Conservation (phyloP, 2,888 invertebrate genomes). For the Drosophila prostipennis region DNA sequence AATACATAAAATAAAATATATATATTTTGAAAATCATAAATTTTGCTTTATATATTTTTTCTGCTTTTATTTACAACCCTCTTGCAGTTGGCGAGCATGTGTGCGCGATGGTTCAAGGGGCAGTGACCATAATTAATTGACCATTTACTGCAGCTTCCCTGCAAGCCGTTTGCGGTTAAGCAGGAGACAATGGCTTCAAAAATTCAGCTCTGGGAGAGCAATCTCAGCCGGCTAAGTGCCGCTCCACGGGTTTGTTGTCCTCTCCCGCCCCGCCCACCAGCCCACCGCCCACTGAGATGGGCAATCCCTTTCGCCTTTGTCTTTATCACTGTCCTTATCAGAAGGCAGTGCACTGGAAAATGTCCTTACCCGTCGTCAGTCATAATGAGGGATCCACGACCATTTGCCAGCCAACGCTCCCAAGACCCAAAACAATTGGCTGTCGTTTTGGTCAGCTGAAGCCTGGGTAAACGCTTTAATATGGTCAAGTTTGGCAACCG, state of each 20-base stretch:
- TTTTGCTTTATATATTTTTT: neutral
- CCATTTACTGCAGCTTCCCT: conserved; percentile 69
- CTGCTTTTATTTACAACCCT: neutral
- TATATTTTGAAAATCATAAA: neutral
- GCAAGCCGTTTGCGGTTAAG: conserved; percentile 65
- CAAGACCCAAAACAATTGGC: conserved; percentile 22
- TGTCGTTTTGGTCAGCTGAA: conserved; percentile 10
- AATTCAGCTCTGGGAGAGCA: conserved; percentile 47
- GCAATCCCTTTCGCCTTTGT: conserved; percentile 40
- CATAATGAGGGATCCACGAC: conserved; percentile 30
- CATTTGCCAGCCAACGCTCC: conserved; percentile 22
- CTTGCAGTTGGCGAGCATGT: conserved; percentile 35
- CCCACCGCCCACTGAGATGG: conserved; percentile 5
- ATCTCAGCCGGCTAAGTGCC: conserved; percentile 37
- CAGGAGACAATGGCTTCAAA: conserved; percentile 66
- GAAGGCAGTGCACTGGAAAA: conserved; percentile 62
- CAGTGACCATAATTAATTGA: conserved; percentile 74
- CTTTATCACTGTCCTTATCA: conserved; percentile 52
- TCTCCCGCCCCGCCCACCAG: neutral
- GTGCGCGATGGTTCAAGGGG: conserved; percentile 45
- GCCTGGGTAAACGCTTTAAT: conserved; percentile 1
- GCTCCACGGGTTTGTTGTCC: conserved; percentile 26
- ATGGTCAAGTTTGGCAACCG: neutral
- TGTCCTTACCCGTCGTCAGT: conserved; percentile 45
- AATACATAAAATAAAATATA: too few relatives aligned